Evolutionary conservation across 2,797 vertebrate genomes (phyloP), one percentile per base, ranked within the genome.

Genomic region (Alectoris magna): DNA sequence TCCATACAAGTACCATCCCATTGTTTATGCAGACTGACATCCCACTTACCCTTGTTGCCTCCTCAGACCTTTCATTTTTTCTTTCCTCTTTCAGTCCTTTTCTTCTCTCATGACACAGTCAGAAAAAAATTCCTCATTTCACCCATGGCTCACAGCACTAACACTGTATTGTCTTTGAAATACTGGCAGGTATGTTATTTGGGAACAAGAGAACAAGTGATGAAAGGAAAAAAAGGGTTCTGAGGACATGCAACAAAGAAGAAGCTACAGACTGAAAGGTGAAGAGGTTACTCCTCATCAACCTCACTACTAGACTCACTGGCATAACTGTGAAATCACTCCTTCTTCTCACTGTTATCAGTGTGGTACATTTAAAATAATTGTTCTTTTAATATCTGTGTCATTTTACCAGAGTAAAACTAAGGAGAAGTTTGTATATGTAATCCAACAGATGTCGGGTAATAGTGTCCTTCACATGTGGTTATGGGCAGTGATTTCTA

Each of bases 121-220:
- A 62, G n/a, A 73, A 7, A 55, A 55, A 6, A 51, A 56, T 62
- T 76, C 5, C 3, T 68, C 4, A 24, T 78, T 83, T 86, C 31
- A 55, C 4, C 19, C 7, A 11, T 44, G 5, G 18, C 21, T 83
- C 60, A 16, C n/a, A 68, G 13, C 38, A 68, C 24, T 18, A 80
- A 90, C 77, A 18, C 11, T 48, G 10, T 41, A 31, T n/a, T 56
- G 4, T 64, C 64, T 82, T 62, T 63, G 55, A 88, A 90, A 91
- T 39, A 7, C 14, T 71, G 11, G 22, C 15, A 70, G 19, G 12
- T 70, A 29, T 51, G 3, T 0, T 41, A 73, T 79, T 83, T 7
- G 18, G 51, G 34, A 91, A 78, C 6, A 71, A 38, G 18, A 86
- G 31, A 46, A 38, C 9, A 49, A 39, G 2, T 46, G 44, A 68